These are phyloP conservation scores for Linyphia triangularis DNA, from an alignment of 2,888 invertebrate genomes.

Conservation along the genomic window DNA sequence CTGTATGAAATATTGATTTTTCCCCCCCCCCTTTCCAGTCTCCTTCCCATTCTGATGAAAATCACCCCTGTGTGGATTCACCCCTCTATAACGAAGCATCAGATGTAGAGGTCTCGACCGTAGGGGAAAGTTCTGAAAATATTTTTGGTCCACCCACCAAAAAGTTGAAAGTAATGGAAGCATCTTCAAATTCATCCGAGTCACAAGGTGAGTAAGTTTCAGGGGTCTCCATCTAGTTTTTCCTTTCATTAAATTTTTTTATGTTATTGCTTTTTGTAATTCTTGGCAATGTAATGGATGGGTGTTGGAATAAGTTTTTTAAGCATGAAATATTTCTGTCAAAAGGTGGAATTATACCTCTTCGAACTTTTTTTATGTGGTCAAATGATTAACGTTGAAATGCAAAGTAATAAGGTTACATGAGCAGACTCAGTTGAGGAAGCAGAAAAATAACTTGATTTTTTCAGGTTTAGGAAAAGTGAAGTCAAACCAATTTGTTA, in stretches of 20 bases:
- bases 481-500: too few relatives aligned
- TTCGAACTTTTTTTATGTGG: too few relatives aligned
- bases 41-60: conserved; percentile 61
- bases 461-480: too few relatives aligned
- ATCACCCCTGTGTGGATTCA: conserved; percentile 45
- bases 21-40: too few relatives aligned
- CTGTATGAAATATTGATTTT: too few relatives aligned
- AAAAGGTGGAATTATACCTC: too few relatives aligned
- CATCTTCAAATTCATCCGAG: conserved; percentile 68
- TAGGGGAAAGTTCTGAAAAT: conserved; percentile 28
- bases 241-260: not conserved
- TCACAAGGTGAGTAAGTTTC: conserved; percentile 45
- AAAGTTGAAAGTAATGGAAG: conserved; percentile 55
- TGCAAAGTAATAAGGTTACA: too few relatives aligned
- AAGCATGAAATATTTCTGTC: too few relatives aligned
- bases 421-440: too few relatives aligned
- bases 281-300: not conserved
- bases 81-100: conserved; percentile 56
- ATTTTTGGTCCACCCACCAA: conserved; percentile 53
- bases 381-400: too few relatives aligned
- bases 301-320: too few relatives aligned
- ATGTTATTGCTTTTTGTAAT: not conserved
- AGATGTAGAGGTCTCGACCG: conserved; percentile 28
- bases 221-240: not conserved
- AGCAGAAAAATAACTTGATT: too few relatives aligned